Evolutionary conservation across 2,113 vertebrate genomes (phyloP), one percentile per base, ranked within the genome.

Genomic region (Mustelus asterias): DNA sequence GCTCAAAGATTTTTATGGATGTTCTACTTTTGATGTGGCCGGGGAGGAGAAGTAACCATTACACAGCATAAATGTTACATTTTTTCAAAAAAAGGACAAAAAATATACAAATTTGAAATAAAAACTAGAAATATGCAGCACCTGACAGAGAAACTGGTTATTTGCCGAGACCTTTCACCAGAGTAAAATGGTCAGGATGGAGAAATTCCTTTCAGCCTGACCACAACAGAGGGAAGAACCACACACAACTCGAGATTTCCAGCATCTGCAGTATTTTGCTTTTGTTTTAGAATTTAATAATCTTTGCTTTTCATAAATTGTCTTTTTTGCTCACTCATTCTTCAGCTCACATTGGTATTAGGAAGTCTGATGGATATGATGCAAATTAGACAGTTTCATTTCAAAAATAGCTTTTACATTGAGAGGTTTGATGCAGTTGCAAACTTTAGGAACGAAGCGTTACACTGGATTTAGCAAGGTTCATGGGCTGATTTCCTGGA

Each of bases 321-420:
- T 33, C 5, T 92, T 60, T 90, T 63, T 33, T n/a, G 48, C 63
- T 63, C 29, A 63, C 0, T 63, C 0, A 33, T 92, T 37, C 37
- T 92, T 92, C 13, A 41, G 78, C 14, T 14, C 8, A 65, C 1
- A 37, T 65, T 92, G 29, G 33, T 65, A 9, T 90, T 41, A 29
- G 58, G 18, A 92, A 65, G 13, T 24, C 44, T 48, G 85, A 58
- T 54, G 22, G 20, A 16, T 90, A 48, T 65, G 14, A 60, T 92
- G 33, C 10, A 65, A 63, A 63, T 92, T 6, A 65, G 89, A n/a
- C 65, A n/a, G 16, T 37, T 65, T 16, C 14, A 65, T 54, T 89
- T 89, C 63, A 65, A 72, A 72, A 89, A 22, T 85, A 88, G 33
- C 54, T 92, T 92, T 65, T 92, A 65, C 89, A n/a, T 54, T 63